These are phyloP conservation scores for Icerya purchasi DNA, from an alignment of 2,888 invertebrate species.

Conservation along the genomic window DNA sequence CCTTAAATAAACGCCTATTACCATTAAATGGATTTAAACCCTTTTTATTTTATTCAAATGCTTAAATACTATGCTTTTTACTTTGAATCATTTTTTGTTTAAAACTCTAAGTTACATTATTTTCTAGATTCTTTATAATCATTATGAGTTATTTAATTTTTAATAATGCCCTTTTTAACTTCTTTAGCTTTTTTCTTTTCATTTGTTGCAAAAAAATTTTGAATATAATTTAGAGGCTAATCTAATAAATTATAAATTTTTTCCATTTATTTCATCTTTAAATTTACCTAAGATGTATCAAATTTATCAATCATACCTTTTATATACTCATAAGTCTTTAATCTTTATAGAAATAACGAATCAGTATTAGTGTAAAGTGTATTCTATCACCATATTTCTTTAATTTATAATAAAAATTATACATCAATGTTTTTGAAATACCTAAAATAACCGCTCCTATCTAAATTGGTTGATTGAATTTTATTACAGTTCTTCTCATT, in stretches of 20 bases:
- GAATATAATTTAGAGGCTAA: slow-evolving; percentile 4
- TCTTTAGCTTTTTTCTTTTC: slow-evolving; percentile 1
- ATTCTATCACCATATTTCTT: background rate
- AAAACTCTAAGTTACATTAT: too few species aligned
- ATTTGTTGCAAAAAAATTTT: background rate
- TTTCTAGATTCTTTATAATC: too few species aligned
- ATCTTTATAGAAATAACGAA: background rate
- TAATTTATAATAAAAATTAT: background rate
- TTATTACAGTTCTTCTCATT: slow-evolving; percentile 1
- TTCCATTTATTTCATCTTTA: slow-evolving; percentile 2
- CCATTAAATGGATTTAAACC: too few species aligned
- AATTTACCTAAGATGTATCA: background rate
- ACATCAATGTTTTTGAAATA: background rate
- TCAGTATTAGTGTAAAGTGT: background rate
- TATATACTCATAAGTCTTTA: background rate
- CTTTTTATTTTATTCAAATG: too few species aligned
- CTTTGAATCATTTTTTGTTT: too few species aligned
- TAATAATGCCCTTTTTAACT: background rate
- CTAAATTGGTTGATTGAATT: slow-evolving; percentile 1
- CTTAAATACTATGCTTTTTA: too few species aligned
- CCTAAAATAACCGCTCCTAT: background rate
- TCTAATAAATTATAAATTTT: slow-evolving; percentile 3
- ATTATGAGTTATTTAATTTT: background rate
- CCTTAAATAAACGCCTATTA: too few species aligned
- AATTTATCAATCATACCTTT: background rate